Base-by-base conservation (phyloP, 1,140 invertebrate genomes). In the Pogonus chalceus region DNA sequence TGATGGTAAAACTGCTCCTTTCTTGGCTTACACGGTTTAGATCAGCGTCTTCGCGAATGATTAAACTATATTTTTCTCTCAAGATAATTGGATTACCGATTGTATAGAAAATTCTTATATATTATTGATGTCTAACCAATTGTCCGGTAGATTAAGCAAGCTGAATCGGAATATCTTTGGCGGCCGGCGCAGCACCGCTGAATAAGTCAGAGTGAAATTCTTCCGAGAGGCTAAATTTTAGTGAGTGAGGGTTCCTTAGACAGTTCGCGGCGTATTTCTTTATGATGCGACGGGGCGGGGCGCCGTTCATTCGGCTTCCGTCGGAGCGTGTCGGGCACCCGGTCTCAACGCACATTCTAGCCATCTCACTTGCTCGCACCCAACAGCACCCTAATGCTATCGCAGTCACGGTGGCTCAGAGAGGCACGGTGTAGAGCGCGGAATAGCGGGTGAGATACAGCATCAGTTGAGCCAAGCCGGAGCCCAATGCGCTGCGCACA, bases 101-200 rank as follows among this genome's bases (percentile, higher is more conserved):
- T 58, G 58, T 53, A 58, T 14, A 18, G 52, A 23, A 21, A 51
- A 24, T 51, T 51, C 22, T 51, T 24, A 20, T 26, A 51, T 51
- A 49, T 58, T 60, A 59, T 54, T 35, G 53, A 60, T 53, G 52
- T 43, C 37, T 54, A 51, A 50, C 56, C 58, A 63, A 65, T 60
- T 65, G 59, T 60, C 47, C 60, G 63, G 54, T 62, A 62, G 58
- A 64, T 63, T 64, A 51, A 62, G 60, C 60, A 54, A 54, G 54
- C 47, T 23, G 54, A 39, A 43, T 35, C 43, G 23, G 37, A 56
- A 51, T 46, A 52, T 56, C 39, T 47, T 43, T 51, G 9, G 51
- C n/a, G 49, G 46, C 20, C 39, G 46, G 47, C 7, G 22, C 43
- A n/a, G 23, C 47, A 24, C 21, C 20, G 37, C 53, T 61, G 56